A percentile compares a stretch with the other conserved stretches of the same genome.
Evolutionary conservation across 2,113 vertebrate genomes (phyloP).

Genomic region (Esox niger): DNA sequence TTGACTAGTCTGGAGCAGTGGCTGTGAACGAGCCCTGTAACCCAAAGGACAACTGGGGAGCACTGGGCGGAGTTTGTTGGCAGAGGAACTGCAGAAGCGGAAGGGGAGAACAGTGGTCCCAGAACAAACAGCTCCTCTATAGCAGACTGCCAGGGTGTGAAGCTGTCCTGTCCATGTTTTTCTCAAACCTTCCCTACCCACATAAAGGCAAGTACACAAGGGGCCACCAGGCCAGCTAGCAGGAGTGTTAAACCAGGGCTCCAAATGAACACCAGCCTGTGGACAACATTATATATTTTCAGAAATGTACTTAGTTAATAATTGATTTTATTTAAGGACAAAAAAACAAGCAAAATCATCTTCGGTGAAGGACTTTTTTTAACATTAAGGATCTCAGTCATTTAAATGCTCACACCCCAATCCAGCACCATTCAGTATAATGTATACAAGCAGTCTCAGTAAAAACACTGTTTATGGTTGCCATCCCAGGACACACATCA

Average conservation of each 20-base stretch:
- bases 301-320: too few species aligned
- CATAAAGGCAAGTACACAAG: not conserved
- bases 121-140: constrained; percentile 31
- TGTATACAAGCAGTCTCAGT: not conserved
- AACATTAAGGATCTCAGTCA: too few species aligned
- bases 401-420: too few species aligned
- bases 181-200: constrained; percentile 14
- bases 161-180: constrained; percentile 35
- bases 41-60: not conserved
- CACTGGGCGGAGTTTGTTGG: not conserved
- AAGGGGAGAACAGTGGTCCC: not conserved
- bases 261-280: too few species aligned
- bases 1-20: not conserved
- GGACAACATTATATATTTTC: too few species aligned
- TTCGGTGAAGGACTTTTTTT: too few species aligned
- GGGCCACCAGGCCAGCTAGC: not conserved
- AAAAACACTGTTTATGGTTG: not conserved
- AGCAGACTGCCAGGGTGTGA: not conserved
- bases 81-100: not conserved
- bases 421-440: not conserved
- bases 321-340: too few species aligned
- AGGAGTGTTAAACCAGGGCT: too few species aligned
- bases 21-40: not conserved
- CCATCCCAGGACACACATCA: not conserved
- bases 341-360: too few species aligned